Evolutionary conservation across 1,140 invertebrate genomes (phyloP).

Genomic region (Macrostomum lignano): DNA sequence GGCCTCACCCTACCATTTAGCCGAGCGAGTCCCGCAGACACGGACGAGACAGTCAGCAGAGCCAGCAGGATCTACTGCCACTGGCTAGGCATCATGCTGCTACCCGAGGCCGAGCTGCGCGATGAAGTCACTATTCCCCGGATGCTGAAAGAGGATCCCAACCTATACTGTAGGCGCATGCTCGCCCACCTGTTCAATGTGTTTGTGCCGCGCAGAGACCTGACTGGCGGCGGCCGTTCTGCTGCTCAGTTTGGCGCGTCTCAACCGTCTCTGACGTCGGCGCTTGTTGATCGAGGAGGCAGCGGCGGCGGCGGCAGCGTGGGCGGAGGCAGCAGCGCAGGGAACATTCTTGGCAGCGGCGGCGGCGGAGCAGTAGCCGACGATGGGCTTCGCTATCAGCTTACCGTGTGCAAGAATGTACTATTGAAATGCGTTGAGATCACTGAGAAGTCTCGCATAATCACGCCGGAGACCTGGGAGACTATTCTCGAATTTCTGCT

Average conservation of each 20-base stretch:
- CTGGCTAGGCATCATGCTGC: conserved; percentile 57
- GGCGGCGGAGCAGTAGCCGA: too few relatives aligned
- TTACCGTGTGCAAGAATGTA: too few relatives aligned
- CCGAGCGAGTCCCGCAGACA: too few relatives aligned
- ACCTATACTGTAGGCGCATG: conserved; percentile 62
- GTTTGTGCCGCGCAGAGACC: conserved; percentile 78
- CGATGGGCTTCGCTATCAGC: too few relatives aligned
- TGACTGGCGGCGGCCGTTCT: conserved; percentile 57
- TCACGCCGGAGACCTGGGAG: too few relatives aligned
- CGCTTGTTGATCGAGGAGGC: too few relatives aligned
- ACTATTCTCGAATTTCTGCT: too few relatives aligned
- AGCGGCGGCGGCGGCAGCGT: too few relatives aligned
- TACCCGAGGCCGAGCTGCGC: conserved; percentile 36
- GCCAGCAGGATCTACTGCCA: conserved; percentile 88
- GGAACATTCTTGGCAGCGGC: too few relatives aligned
- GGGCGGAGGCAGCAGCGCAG: too few relatives aligned
- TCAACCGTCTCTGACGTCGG: conserved; percentile 60
- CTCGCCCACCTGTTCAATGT: conserved; percentile 72
- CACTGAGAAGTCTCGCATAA: too few relatives aligned
- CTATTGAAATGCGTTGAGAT: too few relatives aligned
- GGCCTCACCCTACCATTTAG: conserved; percentile 56
- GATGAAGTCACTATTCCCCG: conserved; percentile 49
- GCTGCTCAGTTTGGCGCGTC: conserved; percentile 54
- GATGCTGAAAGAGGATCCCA: conserved; percentile 56
- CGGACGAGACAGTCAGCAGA: conserved; percentile 72